Evolutionary conservation across 2,888 invertebrate genomes (phyloP).

Genomic region (Dasysyrphus albostriatus): DNA sequence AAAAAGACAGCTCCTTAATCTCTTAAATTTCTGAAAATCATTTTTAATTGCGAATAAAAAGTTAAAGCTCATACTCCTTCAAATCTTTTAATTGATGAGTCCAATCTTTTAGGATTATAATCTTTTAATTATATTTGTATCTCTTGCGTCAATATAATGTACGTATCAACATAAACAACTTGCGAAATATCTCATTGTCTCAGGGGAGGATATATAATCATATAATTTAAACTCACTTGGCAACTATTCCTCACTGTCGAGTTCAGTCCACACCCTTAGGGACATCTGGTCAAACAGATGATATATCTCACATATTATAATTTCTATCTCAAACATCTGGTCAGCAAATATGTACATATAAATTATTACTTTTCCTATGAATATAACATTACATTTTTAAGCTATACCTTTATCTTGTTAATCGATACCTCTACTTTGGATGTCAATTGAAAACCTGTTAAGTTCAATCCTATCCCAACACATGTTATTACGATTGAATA

Average conservation of each 20-base stretch:
- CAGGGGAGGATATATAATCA: background rate
- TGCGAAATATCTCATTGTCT: background rate
- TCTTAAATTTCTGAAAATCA: no score
- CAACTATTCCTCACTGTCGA: background rate
- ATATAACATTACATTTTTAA: background rate
- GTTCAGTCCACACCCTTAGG: background rate
- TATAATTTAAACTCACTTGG: slow-evolving; percentile 10
- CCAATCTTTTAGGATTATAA: background rate
- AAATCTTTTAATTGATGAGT: background rate
- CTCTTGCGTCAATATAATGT: background rate
- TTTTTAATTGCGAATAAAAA: no score
- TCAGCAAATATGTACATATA: background rate
- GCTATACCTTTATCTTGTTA: background rate
- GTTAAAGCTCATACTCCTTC: no score
- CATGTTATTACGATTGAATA: background rate
- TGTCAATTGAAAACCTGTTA: slow-evolving; percentile 1
- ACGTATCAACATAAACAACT: background rate
- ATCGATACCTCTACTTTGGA: background rate
- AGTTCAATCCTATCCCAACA: slow-evolving; percentile 20
- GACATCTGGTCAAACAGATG: slow-evolving; percentile 17
- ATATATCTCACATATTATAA: slow-evolving; percentile 2
- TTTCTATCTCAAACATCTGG: slow-evolving; percentile 5
- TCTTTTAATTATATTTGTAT: background rate
- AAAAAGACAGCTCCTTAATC: no score
- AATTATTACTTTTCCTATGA: background rate